A percentile compares a stretch with the other conserved stretches of the same genome.
Evolutionary conservation across 2,797 vertebrate genomes (phyloP).

Genomic region (Notamacropus eugenii): DNA sequence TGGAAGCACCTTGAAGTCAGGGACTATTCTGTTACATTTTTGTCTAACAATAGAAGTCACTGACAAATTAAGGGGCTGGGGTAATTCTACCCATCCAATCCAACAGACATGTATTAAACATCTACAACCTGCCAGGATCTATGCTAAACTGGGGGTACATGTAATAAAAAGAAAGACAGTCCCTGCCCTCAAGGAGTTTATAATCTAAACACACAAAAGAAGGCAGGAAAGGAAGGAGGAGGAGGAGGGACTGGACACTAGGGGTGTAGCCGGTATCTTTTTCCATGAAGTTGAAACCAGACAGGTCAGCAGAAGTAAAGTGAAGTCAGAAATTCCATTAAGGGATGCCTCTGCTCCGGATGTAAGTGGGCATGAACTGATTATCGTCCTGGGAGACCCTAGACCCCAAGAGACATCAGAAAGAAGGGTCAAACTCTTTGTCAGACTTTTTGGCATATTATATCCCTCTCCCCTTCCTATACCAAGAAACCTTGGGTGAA

Average conservation of each 20-base stretch:
- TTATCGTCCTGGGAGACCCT: background rate
- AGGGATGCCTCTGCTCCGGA: background rate
- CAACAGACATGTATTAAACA: background rate
- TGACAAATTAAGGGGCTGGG: background rate
- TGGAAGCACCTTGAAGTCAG: background rate
- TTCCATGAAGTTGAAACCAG: background rate
- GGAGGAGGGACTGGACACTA: background rate
- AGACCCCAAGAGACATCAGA: background rate
- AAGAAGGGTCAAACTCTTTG: background rate
- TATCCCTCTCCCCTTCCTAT: background rate
- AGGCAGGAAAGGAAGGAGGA: background rate
- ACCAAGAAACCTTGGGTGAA: background rate
- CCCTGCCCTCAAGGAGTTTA: background rate
- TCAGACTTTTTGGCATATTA: background rate
- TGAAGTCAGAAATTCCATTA: background rate
- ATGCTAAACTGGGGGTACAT: background rate
- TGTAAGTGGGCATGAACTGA: background rate
- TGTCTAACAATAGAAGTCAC: background rate
- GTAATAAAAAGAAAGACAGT: background rate
- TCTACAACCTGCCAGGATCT: background rate
- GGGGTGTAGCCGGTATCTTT: background rate
- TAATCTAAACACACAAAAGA: background rate
- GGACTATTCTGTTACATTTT: background rate
- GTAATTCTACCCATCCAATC: background rate
- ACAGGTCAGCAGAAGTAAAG: background rate